Base-by-base conservation (phyloP, 2,888 invertebrate genomes). In the Chloroclysta siterata region DNA sequence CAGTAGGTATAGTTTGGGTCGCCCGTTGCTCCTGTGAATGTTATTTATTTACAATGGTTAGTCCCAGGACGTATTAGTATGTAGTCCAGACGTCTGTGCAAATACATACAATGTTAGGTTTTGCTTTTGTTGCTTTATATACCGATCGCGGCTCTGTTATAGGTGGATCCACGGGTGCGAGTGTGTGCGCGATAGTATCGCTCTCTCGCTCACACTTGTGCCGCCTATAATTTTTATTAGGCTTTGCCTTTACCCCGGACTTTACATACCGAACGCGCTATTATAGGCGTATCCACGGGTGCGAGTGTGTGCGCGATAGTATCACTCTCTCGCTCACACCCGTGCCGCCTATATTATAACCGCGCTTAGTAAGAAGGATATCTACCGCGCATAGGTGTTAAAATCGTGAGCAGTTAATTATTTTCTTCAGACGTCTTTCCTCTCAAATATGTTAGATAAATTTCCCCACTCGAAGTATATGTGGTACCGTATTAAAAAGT, bases 1-100 rank as follows among this genome's bases (percentile, higher is more conserved):
- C 90, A 76, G 83, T 84, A 71, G 87, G 82, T 69, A 84, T 80
- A 73, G 80, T 77, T 53, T 77, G 77, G 82, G 87, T 87, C 72
- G 81, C 76, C 70, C 84, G 85, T 73, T 80, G 85, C 88, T 90
- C 89, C 88, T 90, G 90, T 82, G 84, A 76, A 88, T 51, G 70
- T 70, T 66, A 67, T 78, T 82, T 76, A 73, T 75, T 77, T 70
- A 78, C 74, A 72, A 71, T 62, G 69, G 78, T 83, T 81, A 78
- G 77, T 65, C 52, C 65, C 64, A 33, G 51, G 56, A 63, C 63
- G 17, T 17, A 28, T 55, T 61, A 61, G 51, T 59, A 29, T 41
- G 22, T 42, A 14, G 17, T 51, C 46, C 46, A 46, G 46, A 15
- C 46, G 42, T 42, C n/a, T 14, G n/a, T n/a, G n/a, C n/a, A n/a